phyloP scores from a whole-genome alignment of 2,888 invertebrate genomes.

The Agriopis marginaria region DNA sequence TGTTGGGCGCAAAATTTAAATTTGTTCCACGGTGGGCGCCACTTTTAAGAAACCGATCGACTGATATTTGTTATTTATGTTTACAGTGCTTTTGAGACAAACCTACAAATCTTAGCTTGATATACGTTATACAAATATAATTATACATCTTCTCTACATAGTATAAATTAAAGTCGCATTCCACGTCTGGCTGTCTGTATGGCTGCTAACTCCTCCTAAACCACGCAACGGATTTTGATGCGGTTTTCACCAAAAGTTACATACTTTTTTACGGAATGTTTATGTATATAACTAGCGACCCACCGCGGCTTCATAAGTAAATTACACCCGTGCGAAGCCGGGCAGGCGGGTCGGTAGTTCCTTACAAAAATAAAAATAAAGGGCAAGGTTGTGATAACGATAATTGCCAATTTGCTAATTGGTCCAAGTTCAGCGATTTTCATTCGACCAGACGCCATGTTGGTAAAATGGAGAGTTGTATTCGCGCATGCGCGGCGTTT shows the following conservation, averaged over 20 bases:
- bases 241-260: too few relatives aligned
- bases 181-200: too few relatives aligned
- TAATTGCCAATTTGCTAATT: conserved; percentile 67
- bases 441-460: conserved; percentile 65
- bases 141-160: too few relatives aligned
- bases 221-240: too few relatives aligned
- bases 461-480: conserved; percentile 73
- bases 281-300: too few relatives aligned
- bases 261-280: too few relatives aligned
- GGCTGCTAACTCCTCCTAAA: too few relatives aligned
- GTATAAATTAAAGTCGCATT: too few relatives aligned
- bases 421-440: conserved; percentile 46
- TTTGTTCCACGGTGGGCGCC: conserved; percentile 29
- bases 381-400: conserved; percentile 39
- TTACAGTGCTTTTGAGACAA: neutral
- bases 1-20: conserved; percentile 16
- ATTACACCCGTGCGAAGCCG: too few relatives aligned
- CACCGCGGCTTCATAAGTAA: too few relatives aligned
- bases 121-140: neutral
- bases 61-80: neutral
- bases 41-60: conserved; percentile 8
- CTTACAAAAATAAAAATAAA: conserved; percentile 30
- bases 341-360: too few relatives aligned
- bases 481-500: conserved; percentile 72
- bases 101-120: neutral